Evolutionary conservation across 2,888 invertebrate genomes (phyloP).

Genomic region (Heliconius hortense): DNA sequence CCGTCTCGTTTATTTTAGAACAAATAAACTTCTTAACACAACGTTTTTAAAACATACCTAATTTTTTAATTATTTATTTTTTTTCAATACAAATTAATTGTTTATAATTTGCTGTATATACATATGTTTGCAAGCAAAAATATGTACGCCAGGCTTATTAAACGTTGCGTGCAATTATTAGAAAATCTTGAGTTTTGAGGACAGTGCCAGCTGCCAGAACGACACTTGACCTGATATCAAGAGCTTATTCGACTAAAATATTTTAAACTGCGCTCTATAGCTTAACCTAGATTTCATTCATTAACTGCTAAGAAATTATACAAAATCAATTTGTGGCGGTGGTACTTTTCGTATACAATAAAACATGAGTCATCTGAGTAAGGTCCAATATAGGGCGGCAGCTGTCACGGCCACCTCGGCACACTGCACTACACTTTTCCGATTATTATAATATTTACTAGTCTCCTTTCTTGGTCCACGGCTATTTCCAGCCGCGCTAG

Average conservation of each 20-base stretch:
- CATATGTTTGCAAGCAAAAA: no score
- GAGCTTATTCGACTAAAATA: conserved; percentile 35
- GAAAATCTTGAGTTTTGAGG: conserved; percentile 41
- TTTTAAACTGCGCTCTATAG: conserved; percentile 27
- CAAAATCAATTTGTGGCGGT: not conserved
- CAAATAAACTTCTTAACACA: not conserved
- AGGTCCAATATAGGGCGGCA: conserved; percentile 59
- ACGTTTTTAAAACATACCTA: not conserved
- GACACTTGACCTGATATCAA: conserved; percentile 55
- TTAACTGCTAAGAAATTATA: not conserved
- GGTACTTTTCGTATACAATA: conserved; percentile 40
- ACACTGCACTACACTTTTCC: conserved; percentile 81
- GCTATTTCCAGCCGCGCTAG: conserved; percentile 79
- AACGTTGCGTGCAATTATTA: conserved; percentile 32
- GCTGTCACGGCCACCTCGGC: conserved; percentile 73
- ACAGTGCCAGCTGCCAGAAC: conserved; percentile 58
- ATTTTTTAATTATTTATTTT: not conserved
- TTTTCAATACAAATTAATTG: not conserved
- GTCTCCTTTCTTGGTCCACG: conserved; percentile 84
- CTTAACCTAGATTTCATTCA: conserved; percentile 31
- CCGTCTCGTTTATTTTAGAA: not conserved
- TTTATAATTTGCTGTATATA: not conserved
- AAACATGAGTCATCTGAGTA: conserved; percentile 43
- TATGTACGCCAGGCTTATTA: conserved; percentile 13
- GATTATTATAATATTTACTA: conserved; percentile 82